Conservation (phyloP, 2,113 vertebrate genomes). For the Tachycineta bicolor region DNA sequence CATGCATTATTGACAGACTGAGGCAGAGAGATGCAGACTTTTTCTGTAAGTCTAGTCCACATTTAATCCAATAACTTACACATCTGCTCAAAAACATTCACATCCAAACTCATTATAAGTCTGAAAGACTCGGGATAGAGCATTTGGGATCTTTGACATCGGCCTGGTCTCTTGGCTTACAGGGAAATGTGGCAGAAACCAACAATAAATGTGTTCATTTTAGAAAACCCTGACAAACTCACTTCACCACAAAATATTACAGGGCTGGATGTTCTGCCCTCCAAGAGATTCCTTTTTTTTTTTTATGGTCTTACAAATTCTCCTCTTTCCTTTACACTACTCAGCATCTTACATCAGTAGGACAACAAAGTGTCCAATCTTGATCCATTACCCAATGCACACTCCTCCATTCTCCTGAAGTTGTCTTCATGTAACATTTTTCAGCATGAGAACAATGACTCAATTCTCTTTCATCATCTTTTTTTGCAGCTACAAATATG, state of each 20-base stretch:
- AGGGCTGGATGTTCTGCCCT: neutral
- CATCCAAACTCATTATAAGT: neutral
- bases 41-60: neutral
- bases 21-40: neutral
- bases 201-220: neutral
- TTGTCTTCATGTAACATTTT: neutral
- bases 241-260: neutral
- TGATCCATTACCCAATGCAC: neutral
- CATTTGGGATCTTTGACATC: neutral
- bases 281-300: neutral
- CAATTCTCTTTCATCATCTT: neutral
- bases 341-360: neutral
- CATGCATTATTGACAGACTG: neutral
- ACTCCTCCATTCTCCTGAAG: neutral
- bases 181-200: fast-evolving
- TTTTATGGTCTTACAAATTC: neutral
- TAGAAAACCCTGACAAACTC: neutral
- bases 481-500: neutral
- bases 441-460: neutral
- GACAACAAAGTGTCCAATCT: neutral
- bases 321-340: neutral
- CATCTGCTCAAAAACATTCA: neutral
- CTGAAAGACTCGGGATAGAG: neutral
- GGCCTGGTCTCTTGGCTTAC: neutral
- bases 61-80: neutral